Percentiles rank a stretch among this genome's conserved stretches.
phyloP scores from a whole-genome alignment of 2,113 vertebrate species.

The Gobio gobio region DNA sequence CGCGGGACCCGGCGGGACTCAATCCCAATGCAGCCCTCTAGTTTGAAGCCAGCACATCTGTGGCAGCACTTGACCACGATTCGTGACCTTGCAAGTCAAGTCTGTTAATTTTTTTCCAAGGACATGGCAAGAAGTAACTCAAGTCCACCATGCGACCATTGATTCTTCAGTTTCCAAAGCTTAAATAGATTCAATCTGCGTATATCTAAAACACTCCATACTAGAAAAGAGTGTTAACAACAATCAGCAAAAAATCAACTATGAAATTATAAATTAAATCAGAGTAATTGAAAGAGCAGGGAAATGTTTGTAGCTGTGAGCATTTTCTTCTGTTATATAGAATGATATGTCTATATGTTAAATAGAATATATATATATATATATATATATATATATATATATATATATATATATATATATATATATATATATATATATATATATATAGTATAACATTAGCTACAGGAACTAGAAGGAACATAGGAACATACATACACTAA shows the following conservation, averaged over 20 bases:
- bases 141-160: background rate
- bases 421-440: too few relatives aligned
- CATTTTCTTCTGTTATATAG: too few relatives aligned
- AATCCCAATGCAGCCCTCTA: too few relatives aligned
- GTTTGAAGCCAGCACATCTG: background rate
- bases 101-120: background rate
- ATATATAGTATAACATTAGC: too few relatives aligned
- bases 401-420: too few relatives aligned
- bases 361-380: too few relatives aligned
- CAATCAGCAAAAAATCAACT: background rate
- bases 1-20: too few relatives aligned
- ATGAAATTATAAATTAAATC: background rate
- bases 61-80: background rate
- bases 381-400: too few relatives aligned
- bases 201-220: background rate
- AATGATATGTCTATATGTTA: too few relatives aligned
- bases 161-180: background rate
- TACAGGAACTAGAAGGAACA: background rate
- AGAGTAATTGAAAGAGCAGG: too few relatives aligned
- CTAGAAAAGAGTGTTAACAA: background rate
- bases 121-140: background rate
- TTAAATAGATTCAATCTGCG: background rate
- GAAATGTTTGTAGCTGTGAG: too few relatives aligned
- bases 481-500: too few relatives aligned
- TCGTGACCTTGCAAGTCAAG: background rate